Conservation (phyloP, 92 coral and sea anemone species). For the Metridium senile region DNA sequence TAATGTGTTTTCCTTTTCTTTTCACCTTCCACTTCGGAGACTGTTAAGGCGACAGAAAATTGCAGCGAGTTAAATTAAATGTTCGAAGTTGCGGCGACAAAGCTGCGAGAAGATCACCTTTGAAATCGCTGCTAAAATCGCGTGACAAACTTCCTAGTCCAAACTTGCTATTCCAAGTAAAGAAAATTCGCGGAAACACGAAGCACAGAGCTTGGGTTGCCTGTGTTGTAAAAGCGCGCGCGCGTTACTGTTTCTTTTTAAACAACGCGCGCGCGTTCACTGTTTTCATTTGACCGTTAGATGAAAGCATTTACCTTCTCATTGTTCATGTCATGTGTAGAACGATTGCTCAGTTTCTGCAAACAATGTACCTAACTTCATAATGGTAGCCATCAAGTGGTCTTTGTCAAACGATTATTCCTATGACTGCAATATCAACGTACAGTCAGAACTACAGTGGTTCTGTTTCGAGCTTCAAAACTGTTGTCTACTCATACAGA, state of each 20-base stretch:
- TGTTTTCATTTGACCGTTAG: not conserved
- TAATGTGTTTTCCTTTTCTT: too few species aligned
- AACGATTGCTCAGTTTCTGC: too few species aligned
- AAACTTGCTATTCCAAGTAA: too few species aligned
- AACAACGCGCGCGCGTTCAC: not conserved
- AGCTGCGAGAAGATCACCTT: too few species aligned
- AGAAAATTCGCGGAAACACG: too few species aligned
- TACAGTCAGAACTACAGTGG: not conserved
- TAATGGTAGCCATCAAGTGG: not conserved
- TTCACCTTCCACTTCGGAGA: too few species aligned
- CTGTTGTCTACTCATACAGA: constrained; percentile 1
- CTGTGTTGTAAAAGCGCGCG: not conserved
- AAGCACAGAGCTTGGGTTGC: not conserved
- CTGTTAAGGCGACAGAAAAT: too few species aligned
- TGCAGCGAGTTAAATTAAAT: too few species aligned
- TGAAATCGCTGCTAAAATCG: too few species aligned
- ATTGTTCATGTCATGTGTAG: not conserved
- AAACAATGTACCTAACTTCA: not conserved
- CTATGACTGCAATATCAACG: not conserved
- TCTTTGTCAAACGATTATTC: not conserved
- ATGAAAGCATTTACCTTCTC: not conserved
- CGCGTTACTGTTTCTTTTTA: not conserved
- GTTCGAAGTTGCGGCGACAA: too few species aligned
- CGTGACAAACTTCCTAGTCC: too few species aligned
- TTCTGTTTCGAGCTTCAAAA: not conserved